Percentiles rank a stretch among this genome's conserved stretches.
Conservation (phyloP, 2,888 invertebrate species). For the Cabera pusaria region DNA sequence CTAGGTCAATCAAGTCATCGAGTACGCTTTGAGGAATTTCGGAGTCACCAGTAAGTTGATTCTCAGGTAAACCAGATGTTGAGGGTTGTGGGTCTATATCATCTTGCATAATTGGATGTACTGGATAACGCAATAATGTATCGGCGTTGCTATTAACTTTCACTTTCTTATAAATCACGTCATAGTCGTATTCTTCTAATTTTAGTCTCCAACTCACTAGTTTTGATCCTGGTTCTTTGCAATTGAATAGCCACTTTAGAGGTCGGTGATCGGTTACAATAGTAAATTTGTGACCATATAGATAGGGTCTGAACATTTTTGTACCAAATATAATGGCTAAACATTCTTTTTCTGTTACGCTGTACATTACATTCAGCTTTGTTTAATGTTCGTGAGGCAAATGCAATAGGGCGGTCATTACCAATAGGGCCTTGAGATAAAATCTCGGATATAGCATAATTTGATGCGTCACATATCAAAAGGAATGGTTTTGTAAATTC, state of each 20-base stretch:
- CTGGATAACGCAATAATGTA: constrained; percentile 3
- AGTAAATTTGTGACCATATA: constrained; percentile 18
- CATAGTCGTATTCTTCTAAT: constrained; percentile 9
- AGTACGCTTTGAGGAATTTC: not conserved
- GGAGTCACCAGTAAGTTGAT: not conserved
- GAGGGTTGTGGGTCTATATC: not conserved
- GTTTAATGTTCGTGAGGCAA: constrained; percentile 23
- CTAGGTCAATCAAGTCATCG: not conserved
- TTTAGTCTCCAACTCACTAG: constrained; percentile 11
- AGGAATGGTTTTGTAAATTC: constrained; percentile 18
- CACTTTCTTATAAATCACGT: constrained; percentile 3
- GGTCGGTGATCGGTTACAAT: constrained; percentile 22
- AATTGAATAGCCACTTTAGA: constrained; percentile 20
- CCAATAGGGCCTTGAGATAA: constrained; percentile 20
- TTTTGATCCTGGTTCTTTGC: constrained; percentile 19
- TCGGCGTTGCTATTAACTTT: constrained; percentile 8
- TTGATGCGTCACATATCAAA: constrained; percentile 21
- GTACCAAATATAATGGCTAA: constrained; percentile 18
- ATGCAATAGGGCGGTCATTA: constrained; percentile 20
- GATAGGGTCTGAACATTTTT: constrained; percentile 19
- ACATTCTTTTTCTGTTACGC: constrained; percentile 18
- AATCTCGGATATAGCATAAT: constrained; percentile 17
- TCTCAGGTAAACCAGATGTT: not conserved
- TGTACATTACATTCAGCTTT: constrained; percentile 21
- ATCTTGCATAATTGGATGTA: not conserved